A percentile compares a stretch with the other conserved stretches of the same genome.
phyloP scores from a whole-genome alignment of 1,140 invertebrate species.

The Bemisia tabaci region DNA sequence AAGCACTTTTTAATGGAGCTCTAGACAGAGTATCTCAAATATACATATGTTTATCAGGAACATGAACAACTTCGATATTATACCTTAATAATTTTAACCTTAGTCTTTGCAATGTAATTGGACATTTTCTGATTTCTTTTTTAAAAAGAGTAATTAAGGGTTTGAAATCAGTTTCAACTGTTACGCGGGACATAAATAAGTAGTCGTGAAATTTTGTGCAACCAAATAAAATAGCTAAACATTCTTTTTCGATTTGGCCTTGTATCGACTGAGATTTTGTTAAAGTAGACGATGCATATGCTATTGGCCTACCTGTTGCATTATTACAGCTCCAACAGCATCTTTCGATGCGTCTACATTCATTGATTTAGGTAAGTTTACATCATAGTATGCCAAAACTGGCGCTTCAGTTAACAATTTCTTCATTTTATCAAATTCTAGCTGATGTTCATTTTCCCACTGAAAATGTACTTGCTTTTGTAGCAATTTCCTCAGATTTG shows the following conservation, averaged over 20 bases:
- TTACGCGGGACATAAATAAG: conserved; percentile 22
- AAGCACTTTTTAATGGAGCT: too few species aligned
- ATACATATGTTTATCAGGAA: conserved; percentile 32
- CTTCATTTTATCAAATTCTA: conserved; percentile 23
- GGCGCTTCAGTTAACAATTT: conserved; percentile 21
- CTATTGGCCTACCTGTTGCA: too few species aligned
- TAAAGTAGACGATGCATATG: conserved; percentile 26
- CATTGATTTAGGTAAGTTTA: conserved; percentile 21
- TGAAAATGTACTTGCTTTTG: too few species aligned
- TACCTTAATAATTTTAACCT: too few species aligned
- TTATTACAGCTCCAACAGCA: conserved; percentile 25
- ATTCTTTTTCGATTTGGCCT: conserved; percentile 32
- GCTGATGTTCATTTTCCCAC: too few species aligned
- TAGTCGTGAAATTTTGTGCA: too few species aligned
- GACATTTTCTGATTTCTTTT: too few species aligned
- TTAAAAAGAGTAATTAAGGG: too few species aligned
- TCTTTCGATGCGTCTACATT: conserved; percentile 26
- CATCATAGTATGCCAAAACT: conserved; percentile 20
- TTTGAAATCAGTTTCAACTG: conserved; percentile 32
- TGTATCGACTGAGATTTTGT: conserved; percentile 27
- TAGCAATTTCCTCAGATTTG: conserved; percentile 22
- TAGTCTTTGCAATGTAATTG: too few species aligned
- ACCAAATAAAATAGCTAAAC: too few species aligned
- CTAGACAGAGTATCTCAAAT: too few species aligned
- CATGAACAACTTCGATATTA: conserved; percentile 25